phyloP scores from a whole-genome alignment of 2,888 invertebrate species.

The Venusia cambrica region DNA sequence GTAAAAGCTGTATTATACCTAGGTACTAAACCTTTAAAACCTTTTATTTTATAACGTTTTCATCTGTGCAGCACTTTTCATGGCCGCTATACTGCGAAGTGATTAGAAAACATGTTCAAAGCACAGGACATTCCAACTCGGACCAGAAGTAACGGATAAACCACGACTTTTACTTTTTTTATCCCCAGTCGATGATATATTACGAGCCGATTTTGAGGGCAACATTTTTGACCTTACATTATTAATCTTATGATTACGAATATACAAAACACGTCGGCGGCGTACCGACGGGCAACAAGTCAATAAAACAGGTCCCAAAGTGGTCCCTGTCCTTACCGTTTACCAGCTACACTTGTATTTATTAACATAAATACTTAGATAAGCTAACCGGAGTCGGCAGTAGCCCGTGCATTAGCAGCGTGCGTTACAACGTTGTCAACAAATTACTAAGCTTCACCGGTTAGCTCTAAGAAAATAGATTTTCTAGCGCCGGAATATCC shows the following conservation, averaged over 20 bases:
- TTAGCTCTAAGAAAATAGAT: slow-evolving; percentile 21
- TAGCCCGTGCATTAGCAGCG: slow-evolving; percentile 10
- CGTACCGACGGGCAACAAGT: slow-evolving; percentile 9
- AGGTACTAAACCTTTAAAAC: background rate
- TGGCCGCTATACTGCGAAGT: slow-evolving; percentile 2
- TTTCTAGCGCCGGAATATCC: slow-evolving; percentile 25
- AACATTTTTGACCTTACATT: slow-evolving; percentile 13
- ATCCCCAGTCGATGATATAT: slow-evolving; percentile 22
- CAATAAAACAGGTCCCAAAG: slow-evolving; percentile 30
- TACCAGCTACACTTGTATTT: slow-evolving; percentile 25
- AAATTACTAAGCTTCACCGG: slow-evolving; percentile 13
- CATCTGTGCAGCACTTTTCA: slow-evolving; percentile 5
- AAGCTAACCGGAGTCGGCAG: slow-evolving; percentile 14
- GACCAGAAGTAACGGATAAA: slow-evolving; percentile 27
- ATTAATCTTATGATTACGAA: slow-evolving; percentile 21
- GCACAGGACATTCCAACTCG: slow-evolving; percentile 18
- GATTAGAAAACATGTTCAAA: slow-evolving; percentile 23
- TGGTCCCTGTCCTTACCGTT: slow-evolving; percentile 25
- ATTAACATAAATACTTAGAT: slow-evolving; percentile 30
- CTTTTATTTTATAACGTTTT: background rate
- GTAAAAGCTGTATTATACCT: too few relatives aligned
- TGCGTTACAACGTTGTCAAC: slow-evolving; percentile 13
- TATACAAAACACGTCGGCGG: slow-evolving; percentile 17
- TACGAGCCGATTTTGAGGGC: slow-evolving; percentile 16
- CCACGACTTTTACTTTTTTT: slow-evolving; percentile 25